Evolutionary conservation across 2,797 vertebrate genomes (phyloP), one percentile per base, ranked within the genome.

Genomic region (Catostomus latipinnis): DNA sequence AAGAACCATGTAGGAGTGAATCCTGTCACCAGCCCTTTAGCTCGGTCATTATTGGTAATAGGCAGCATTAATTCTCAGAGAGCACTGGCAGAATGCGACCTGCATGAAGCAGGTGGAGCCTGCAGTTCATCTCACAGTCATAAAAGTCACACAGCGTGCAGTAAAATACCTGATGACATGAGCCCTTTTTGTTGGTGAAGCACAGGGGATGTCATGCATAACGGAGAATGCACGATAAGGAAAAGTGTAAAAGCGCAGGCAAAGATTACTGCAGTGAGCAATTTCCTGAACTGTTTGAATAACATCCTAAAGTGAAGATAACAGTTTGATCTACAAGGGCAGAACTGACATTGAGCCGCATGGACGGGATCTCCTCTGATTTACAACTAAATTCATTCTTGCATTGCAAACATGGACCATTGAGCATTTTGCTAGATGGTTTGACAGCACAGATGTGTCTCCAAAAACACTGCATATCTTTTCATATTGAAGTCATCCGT

Each of bases 261-360:
- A 54, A 2, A 49, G 78, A 73, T 73, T 81, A 82, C 81, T 61
- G 60, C 61, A 57, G 69, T 46, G 63, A 73, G 60, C 62, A n/a
- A 49, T 78, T 69, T 70, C 10, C 70, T 6, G 49, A 34, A 52
- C 46, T 46, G 57, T 12, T 80, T 81, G 78, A 90, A 76, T 82
- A 71, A 53, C 58, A 80, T 80, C 83, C 88, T 83, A 81, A 90
- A 92, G 88, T 83, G 84, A 86, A 90, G 84, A 89, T 84, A 87
- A 88, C 88, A 90, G 74, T 84, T 81, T 90, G 88, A 90, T 92
- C 88, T 87, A 90, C 85, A 88, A 82, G 82, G 84, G 87, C 84
- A 84, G 7, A 54, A 72, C 22, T 16, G 50, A 22, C 34, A 56
- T 4, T 77, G 74, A 74, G 61, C 34, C 34, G 34, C 34, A 4